Base-by-base conservation (phyloP, 2,888 invertebrate species). In the Apodemia duryi region DNA sequence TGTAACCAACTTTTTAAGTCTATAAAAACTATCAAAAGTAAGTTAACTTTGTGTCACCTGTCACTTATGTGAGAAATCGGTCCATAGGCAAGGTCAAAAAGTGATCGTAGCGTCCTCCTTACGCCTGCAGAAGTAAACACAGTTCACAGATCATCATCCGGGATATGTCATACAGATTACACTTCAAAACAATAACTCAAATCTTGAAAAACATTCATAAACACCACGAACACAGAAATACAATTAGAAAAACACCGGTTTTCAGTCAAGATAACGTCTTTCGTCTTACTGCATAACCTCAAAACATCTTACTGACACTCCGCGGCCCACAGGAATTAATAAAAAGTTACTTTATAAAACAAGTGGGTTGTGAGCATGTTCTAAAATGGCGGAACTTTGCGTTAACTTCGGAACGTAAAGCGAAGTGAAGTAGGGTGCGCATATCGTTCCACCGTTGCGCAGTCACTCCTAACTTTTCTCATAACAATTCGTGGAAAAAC, bases 341-440 rank as follows among this genome's bases (percentile, higher is more conserved):
- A 92, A 92, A 92, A 92, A 92, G 92, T 92, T 92, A 92, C 92
- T 92, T 92, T 92, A 91, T 89, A 91, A 92, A 92, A 92, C 92
- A 92, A 92, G 92, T 92, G 89, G 92, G 91, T 91, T 91, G 92
- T 91, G 92, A 92, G 92, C 92, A 92, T 92, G 92, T 92, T 89
- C 92, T 91, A 92, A 92, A 92, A 92, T 92, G 92, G 92, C 91
- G 92, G 92, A 92, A 92, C 91, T 92, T 92, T 85, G 91, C 86
- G 91, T 88, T 90, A 92, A 92, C 91, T 92, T 92, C 92, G 92
- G 88, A 85, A 91, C 92, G 91, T 85, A 88, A 85, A 91, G 84
- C 91, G 88, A 84, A 83, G 85, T 91, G 91, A 92, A 92, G 92
- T 92, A 91, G 88, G 88, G 91, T 90, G 89, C 89, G 78, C 77